phyloP scores from a whole-genome alignment of 2,113 vertebrate genomes.

The Rhinoderma darwinii region DNA sequence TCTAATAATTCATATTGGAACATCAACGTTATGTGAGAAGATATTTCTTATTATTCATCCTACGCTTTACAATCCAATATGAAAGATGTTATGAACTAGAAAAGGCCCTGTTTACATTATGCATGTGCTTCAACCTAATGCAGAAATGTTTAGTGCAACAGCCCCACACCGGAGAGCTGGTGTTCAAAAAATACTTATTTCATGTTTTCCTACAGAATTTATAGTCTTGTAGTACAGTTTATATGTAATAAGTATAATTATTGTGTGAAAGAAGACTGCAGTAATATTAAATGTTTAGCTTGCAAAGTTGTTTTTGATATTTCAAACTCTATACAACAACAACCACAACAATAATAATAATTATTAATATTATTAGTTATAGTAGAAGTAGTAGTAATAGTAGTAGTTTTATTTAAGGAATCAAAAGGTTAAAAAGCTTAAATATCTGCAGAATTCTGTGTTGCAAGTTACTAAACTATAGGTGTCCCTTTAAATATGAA shows the following conservation, averaged over 20 bases:
- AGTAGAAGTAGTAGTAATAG: too few relatives aligned
- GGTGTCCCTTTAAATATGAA: not conserved
- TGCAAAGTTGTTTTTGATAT: not conserved
- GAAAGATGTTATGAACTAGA: not conserved
- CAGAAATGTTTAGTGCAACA: conserved; percentile 5
- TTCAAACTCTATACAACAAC: not conserved
- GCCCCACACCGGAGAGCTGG: not conserved
- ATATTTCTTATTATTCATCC: not conserved
- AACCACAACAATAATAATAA: too few relatives aligned
- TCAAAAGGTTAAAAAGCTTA: not conserved
- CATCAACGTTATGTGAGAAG: not conserved
- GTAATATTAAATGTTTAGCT: not conserved
- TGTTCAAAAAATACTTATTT: not conserved
- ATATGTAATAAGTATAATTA: not conserved
- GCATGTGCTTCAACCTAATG: not conserved
- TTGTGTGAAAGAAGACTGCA: not conserved
- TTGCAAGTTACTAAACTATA: not conserved
- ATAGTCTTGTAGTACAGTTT: not conserved
- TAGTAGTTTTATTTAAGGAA: too few relatives aligned
- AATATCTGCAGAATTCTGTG: too few relatives aligned
- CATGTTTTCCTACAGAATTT: not conserved
- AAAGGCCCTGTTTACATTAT: not conserved
- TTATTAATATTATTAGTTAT: too few relatives aligned
- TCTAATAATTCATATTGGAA: not conserved
- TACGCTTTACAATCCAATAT: not conserved